These are phyloP conservation scores for Labroides dimidiatus DNA, from an alignment of 2,797 vertebrate species.

Conservation along the genomic window DNA sequence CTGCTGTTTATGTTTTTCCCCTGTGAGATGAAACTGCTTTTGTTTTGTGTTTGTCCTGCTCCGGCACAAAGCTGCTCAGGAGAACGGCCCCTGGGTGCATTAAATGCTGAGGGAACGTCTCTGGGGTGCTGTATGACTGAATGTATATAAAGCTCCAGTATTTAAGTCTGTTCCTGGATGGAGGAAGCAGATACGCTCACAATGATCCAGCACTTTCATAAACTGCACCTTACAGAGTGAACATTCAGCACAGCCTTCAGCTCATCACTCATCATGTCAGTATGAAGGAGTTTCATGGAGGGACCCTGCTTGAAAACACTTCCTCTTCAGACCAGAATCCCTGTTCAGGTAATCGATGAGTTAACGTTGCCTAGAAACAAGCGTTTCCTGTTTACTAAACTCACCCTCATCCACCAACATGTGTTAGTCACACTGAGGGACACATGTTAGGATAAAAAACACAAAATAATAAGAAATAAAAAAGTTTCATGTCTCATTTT, in stretches of 20 bases:
- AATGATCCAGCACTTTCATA: background rate
- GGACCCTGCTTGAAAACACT: slow-evolving; percentile 20
- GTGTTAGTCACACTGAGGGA: too few relatives aligned
- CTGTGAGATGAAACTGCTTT: background rate
- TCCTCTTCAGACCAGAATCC: background rate
- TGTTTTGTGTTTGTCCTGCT: background rate
- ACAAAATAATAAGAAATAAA: too few relatives aligned
- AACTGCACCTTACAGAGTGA: background rate
- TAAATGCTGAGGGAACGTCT: background rate
- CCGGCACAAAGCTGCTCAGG: background rate
- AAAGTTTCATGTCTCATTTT: too few relatives aligned
- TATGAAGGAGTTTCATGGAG: background rate
- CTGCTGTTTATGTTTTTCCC: background rate
- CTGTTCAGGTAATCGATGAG: background rate
- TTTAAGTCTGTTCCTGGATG: background rate
- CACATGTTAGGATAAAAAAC: too few relatives aligned
- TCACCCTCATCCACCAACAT: too few relatives aligned
- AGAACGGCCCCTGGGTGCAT: background rate
- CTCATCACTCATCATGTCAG: too few relatives aligned
- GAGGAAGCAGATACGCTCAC: background rate
- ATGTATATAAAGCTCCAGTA: background rate
- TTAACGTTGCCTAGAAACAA: slow-evolving; percentile 53
- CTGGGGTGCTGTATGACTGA: background rate
- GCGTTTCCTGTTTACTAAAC: background rate
- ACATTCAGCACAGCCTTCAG: background rate